Evolutionary conservation across 2,113 vertebrate genomes (phyloP).

Genomic region (Erythrocebus patas): DNA sequence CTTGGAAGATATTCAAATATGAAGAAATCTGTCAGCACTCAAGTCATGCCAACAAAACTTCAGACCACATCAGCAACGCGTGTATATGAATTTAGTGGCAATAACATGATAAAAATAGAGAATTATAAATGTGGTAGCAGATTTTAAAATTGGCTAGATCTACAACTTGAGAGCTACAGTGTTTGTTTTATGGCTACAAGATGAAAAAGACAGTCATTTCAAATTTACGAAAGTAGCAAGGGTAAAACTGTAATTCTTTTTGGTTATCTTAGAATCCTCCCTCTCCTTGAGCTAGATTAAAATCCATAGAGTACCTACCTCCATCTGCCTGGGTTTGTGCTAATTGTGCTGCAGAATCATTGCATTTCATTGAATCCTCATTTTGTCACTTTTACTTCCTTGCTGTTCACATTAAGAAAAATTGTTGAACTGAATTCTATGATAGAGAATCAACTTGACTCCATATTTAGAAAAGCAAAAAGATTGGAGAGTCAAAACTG

Average conservation of each 20-base stretch:
- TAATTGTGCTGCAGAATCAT: accelerated
- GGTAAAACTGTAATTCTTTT: neutral
- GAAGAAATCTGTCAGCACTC: neutral
- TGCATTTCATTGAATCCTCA: accelerated
- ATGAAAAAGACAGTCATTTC: neutral
- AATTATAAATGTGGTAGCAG: neutral
- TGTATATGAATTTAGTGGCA: too few relatives aligned
- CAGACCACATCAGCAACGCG: neutral
- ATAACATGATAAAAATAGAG: neutral
- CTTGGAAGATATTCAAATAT: neutral
- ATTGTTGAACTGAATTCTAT: neutral
- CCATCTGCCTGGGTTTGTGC: neutral
- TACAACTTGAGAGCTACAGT: neutral
- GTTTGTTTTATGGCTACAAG: neutral
- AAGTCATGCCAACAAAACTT: neutral
- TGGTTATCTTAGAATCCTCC: neutral
- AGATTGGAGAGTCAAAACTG: neutral
- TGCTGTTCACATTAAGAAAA: neutral
- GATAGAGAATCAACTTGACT: neutral
- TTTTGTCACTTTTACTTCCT: neutral
- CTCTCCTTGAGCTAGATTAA: neutral
- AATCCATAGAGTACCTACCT: accelerated
- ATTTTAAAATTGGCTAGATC: neutral
- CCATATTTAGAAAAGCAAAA: neutral
- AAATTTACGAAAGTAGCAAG: neutral